These are phyloP conservation scores for Stramonita haemastoma DNA, from an alignment of 2,888 invertebrate genomes.

Conservation along the genomic window DNA sequence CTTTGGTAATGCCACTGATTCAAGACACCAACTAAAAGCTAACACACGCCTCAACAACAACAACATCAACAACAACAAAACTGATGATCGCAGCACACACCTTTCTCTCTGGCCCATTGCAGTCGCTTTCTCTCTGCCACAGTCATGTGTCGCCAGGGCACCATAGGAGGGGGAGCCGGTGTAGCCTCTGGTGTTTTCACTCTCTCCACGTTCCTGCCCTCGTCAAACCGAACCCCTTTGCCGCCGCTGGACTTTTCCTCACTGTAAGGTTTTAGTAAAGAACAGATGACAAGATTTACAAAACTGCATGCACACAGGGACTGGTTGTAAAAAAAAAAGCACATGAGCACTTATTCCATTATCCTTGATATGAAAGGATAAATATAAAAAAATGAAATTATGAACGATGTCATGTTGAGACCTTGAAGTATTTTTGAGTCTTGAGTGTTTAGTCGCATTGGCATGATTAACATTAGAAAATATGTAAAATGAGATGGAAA, in stretches of 20 bases:
- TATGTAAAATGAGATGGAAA: no score
- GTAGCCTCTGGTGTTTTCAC: conserved; percentile 49
- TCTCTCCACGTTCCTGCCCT: conserved; percentile 42
- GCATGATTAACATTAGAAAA: no score
- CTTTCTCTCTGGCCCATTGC: conserved; percentile 95
- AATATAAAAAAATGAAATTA: no score
- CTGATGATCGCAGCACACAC: conserved; percentile 79
- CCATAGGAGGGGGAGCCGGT: conserved; percentile 56
- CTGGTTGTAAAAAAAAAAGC: no score
- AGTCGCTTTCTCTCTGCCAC: conserved; percentile 90
- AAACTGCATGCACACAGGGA: no score
- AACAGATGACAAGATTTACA: no score
- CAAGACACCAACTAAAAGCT: no score
- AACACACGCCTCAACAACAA: not conserved
- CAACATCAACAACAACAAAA: not conserved
- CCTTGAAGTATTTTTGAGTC: no score
- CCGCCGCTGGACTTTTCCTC: conserved; percentile 21
- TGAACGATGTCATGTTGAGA: not conserved
- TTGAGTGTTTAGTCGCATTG: no score
- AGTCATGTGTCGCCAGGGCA: conserved; percentile 68
- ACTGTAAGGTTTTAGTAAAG: not conserved
- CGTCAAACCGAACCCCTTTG: conserved; percentile 36
- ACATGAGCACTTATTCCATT: no score
- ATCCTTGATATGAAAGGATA: no score
- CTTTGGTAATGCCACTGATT: not conserved